These are phyloP conservation scores for Papilio helenus DNA, from an alignment of 1,140 invertebrate genomes.

Conservation along the genomic window DNA sequence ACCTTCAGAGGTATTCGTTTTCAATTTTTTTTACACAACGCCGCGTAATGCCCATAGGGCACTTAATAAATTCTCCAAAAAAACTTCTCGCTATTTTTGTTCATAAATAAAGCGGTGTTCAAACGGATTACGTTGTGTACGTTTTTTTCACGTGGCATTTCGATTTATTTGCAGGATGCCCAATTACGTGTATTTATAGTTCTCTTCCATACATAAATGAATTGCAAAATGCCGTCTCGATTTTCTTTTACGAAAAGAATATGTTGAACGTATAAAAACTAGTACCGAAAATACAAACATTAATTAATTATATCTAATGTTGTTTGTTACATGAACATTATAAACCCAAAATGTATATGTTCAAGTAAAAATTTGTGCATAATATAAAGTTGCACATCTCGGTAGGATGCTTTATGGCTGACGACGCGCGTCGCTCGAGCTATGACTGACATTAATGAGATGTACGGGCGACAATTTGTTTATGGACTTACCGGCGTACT, in stretches of 20 bases:
- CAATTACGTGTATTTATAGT: slow-evolving; percentile 36
- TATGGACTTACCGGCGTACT: slow-evolving; percentile 60
- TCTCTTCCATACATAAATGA: slow-evolving; percentile 33
- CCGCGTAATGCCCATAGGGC: slow-evolving; percentile 35
- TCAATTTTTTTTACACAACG: slow-evolving; percentile 35
- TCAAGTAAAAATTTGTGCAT: slow-evolving; percentile 42
- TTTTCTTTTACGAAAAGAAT: slow-evolving; percentile 8
- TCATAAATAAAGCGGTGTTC: slow-evolving; percentile 39
- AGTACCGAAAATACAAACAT: slow-evolving; percentile 50
- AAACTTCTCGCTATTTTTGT: slow-evolving; percentile 38
- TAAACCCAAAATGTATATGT: slow-evolving; percentile 13
- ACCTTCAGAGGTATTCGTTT: slow-evolving; percentile 38
- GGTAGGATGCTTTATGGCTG: slow-evolving; percentile 48
- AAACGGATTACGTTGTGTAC: slow-evolving; percentile 35
- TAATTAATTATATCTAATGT: background rate
- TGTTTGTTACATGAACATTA: background rate
- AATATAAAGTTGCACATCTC: slow-evolving; percentile 60
- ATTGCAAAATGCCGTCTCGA: background rate
- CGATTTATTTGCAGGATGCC: slow-evolving; percentile 37
- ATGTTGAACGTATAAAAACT: too few species aligned
- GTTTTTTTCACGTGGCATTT: slow-evolving; percentile 37
- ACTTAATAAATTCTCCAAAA: slow-evolving; percentile 40
- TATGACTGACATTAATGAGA: slow-evolving; percentile 74
- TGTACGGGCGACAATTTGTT: slow-evolving; percentile 67
- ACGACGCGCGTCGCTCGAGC: slow-evolving; percentile 43